Conservation (phyloP, 2,888 invertebrate species). For the Lacanobia oleracea region DNA sequence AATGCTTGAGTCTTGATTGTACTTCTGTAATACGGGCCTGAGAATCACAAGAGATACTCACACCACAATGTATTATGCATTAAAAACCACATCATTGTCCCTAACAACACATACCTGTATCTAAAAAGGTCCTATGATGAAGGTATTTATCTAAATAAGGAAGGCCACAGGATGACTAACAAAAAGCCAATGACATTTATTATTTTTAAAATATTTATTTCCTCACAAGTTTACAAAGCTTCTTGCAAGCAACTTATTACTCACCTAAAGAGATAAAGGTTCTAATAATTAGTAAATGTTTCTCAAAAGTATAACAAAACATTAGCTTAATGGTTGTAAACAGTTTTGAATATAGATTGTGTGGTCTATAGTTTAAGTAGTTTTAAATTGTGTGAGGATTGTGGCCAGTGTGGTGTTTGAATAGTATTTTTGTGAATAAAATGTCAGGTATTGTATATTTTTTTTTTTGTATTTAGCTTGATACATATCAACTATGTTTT, state of each 20-base stretch:
- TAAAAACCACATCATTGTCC: not conserved
- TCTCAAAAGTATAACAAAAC: constrained; percentile 53
- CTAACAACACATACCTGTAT: constrained; percentile 22
- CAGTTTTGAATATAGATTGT: constrained; percentile 22
- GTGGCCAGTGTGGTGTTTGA: constrained; percentile 24
- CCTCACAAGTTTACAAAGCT: constrained; percentile 55
- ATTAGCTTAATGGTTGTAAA: constrained; percentile 50
- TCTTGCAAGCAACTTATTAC: constrained; percentile 70
- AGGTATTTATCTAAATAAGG: constrained; percentile 57
- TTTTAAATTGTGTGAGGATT: constrained; percentile 22
- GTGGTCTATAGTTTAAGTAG: constrained; percentile 12
- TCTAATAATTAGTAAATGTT: constrained; percentile 70
- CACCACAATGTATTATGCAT: constrained; percentile 16
- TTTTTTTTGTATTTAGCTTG: not conserved
- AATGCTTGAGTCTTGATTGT: no score
- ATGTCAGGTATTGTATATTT: constrained; percentile 24
- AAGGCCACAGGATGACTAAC: constrained; percentile 53
- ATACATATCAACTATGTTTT: not conserved
- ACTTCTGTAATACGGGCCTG: no score
- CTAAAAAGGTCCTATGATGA: constrained; percentile 28
- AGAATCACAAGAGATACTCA: not conserved
- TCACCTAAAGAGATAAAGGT: constrained; percentile 70
- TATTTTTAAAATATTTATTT: constrained; percentile 51
- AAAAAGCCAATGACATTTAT: constrained; percentile 49
- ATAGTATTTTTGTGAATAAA: not conserved